Base-by-base conservation (phyloP, 2,797 vertebrate genomes). In the Ctenochaetus hawaiiensis region DNA sequence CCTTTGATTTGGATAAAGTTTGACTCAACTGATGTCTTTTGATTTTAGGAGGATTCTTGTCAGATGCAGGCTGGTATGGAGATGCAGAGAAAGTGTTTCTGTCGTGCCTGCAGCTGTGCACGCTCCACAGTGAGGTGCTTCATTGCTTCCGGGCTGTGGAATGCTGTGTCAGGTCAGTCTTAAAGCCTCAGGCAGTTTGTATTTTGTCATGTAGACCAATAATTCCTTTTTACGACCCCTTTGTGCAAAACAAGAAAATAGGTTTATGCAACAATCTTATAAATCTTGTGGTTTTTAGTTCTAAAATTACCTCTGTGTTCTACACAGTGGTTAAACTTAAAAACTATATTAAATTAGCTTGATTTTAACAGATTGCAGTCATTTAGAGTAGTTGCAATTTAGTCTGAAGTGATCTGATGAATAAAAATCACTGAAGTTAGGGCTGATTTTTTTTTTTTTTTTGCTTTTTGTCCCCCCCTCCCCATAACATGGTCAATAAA, bases 41-140 rank as follows among this genome's bases (percentile, higher is more conserved):
- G 47, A 30, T 80, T 67, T 7, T 39, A 99, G 98, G 98, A 72
- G 98, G 98, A 0, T 99, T 99, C 90, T 89, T 99, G 34, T 99
- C 98, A 0, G 98, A 99, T 78, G 98, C 98, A 10, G 98, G 98
- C 72, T 99, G 98, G 98, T 99, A 99, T 82, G 96, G 97, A 45
- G 98, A 99, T 84, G 98, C 98, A 62, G 98, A 99, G 90, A 99
- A 99, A 84, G 98, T 99, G 30, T 99, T 99, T 85, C 95, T 98
- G 51, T 99, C 98, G 56, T 99, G 98, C 92, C 97, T 99, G 82
- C 97, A 99, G 93, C 93, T 99, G 56, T 99, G 98, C 89, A 97
- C 96, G 1, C 96, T 99, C 54, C 98, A 99, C 5, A 97, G 98
- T 72, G 98, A 99, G 82, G 97, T 99, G 87, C 95, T 98, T 22